phyloP scores from a whole-genome alignment of 2,888 invertebrate species.

The Andrena trimmerana region DNA sequence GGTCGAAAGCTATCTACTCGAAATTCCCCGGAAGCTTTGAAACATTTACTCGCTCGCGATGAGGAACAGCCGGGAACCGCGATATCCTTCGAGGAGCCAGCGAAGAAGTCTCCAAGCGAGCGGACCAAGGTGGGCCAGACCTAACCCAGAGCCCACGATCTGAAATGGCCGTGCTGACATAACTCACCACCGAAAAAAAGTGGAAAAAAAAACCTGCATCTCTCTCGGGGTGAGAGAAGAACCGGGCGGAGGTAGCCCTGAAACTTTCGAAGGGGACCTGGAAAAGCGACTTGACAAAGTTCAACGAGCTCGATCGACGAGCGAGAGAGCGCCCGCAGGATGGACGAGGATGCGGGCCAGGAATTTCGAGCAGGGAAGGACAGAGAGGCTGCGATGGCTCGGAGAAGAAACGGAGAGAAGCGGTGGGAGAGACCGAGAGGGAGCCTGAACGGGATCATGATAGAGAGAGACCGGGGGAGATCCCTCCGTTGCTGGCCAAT shows the following conservation, averaged over 20 bases:
- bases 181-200: background rate
- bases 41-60: slow-evolving; percentile 26
- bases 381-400: slow-evolving; percentile 5
- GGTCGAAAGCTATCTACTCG: background rate
- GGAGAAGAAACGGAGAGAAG: background rate
- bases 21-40: slow-evolving; percentile 12
- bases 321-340: slow-evolving; percentile 44
- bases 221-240: background rate
- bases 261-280: slow-evolving; percentile 43
- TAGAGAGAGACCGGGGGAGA: slow-evolving; percentile 34
- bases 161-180: background rate
- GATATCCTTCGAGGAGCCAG: background rate
- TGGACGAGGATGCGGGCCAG: slow-evolving; percentile 33
- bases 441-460: background rate
- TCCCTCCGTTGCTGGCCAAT: slow-evolving; percentile 77
- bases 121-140: background rate
- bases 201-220: background rate
- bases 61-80: slow-evolving; percentile 7
- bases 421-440: background rate
- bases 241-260: slow-evolving; percentile 25
- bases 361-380: slow-evolving; percentile 59
- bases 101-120: too few species aligned
- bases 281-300: slow-evolving; percentile 53
- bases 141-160: background rate
- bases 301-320: slow-evolving; percentile 53